Evolutionary conservation across 2,797 vertebrate species (phyloP).

Genomic region (Mus minutoides): DNA sequence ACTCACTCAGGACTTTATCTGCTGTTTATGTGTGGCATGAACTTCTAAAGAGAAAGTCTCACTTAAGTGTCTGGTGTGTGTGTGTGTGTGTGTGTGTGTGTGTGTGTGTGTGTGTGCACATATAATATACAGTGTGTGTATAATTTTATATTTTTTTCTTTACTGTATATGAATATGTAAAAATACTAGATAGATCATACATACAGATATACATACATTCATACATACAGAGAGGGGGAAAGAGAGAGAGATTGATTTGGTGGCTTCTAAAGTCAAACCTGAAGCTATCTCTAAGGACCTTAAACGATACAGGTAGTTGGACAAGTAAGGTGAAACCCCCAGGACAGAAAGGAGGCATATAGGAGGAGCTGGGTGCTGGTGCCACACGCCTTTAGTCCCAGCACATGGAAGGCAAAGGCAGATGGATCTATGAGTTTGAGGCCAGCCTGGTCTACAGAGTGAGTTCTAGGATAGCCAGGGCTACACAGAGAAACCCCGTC

Average conservation of each 20-base stretch:
- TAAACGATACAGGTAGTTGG: background rate
- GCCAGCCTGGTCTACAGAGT: background rate
- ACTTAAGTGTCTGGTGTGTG: background rate
- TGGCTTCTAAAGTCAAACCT: background rate
- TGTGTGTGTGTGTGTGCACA: fast-evolving
- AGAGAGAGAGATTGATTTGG: background rate
- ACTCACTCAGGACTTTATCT: background rate
- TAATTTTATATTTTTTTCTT: background rate
- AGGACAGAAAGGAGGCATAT: background rate
- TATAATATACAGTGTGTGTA: background rate
- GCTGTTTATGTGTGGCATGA: background rate
- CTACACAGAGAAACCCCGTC: background rate
- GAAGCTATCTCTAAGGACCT: background rate
- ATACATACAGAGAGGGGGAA: background rate
- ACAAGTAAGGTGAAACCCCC: background rate
- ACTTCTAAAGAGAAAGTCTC: background rate
- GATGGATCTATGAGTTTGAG: background rate
- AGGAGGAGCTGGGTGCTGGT: background rate
- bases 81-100: no score
- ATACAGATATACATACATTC: background rate
- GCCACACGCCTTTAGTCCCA: background rate
- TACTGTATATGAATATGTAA: background rate
- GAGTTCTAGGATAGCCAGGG: background rate
- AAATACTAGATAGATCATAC: background rate
- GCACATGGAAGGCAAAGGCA: background rate